Percentiles rank a stretch among this genome's conserved stretches.
These are phyloP conservation scores for Solea senegalensis DNA, from an alignment of 2,113 vertebrate species.

Conservation along the genomic window DNA sequence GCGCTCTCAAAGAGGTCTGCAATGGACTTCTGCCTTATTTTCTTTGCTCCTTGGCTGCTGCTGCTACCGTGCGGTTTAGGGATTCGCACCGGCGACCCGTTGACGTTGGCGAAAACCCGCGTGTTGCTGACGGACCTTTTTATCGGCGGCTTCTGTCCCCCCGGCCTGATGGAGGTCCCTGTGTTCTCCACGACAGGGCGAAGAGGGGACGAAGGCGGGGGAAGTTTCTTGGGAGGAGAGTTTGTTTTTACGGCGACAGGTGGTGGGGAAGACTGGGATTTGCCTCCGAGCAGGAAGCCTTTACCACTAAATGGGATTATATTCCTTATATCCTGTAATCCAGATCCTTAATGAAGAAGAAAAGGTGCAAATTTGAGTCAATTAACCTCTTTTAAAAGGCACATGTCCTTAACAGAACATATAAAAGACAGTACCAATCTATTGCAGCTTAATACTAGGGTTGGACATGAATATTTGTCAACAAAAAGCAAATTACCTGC, in stretches of 20 bases:
- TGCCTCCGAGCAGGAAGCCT: constrained; percentile 85
- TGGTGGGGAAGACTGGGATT: neutral
- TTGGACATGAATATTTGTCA: no score
- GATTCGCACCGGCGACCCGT: constrained; percentile 82
- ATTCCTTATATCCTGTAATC: constrained; percentile 68
- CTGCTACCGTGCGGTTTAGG: constrained; percentile 38
- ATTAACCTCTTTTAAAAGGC: no score
- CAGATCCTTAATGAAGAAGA: constrained; percentile 69
- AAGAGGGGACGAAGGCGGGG: constrained; percentile 20
- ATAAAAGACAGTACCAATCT: neutral
- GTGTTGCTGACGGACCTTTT: constrained; percentile 80
- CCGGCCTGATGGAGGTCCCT: constrained; percentile 1
- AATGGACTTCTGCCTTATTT: constrained; percentile 65
- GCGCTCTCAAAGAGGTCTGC: constrained; percentile 62
- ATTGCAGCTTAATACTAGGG: neutral
- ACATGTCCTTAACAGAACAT: neutral
- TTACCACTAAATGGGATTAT: constrained; percentile 88
- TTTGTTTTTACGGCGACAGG: neutral
- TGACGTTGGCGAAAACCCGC: constrained; percentile 79
- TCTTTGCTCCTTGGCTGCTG: constrained; percentile 1
- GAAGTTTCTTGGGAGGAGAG: constrained; percentile 21
- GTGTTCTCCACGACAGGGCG: neutral
- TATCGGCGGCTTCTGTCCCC: neutral
- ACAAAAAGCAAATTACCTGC: constrained; percentile 46
- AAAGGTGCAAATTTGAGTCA: constrained; percentile 8